Evolutionary conservation across 1,140 invertebrate species (phyloP).

Genomic region (Parapsyche elsis): DNA sequence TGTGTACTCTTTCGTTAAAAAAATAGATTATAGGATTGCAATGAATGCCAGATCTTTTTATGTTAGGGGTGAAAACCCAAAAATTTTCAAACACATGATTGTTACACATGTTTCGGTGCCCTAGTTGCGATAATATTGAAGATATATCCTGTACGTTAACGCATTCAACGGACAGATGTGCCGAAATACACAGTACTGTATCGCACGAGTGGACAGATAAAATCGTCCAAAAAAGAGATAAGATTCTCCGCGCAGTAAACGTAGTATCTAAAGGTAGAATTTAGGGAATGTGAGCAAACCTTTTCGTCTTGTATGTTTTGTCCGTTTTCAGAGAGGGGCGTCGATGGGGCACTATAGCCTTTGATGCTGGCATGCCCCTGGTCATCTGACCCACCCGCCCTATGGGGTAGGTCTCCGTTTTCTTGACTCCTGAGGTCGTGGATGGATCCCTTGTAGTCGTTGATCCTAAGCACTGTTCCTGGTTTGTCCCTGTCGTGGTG

Average conservation of each 20-base stretch:
- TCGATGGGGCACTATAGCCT: slow-evolving; percentile 71
- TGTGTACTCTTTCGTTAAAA: too few species aligned
- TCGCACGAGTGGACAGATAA: not conserved
- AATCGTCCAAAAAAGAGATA: not conserved
- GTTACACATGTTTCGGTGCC: too few species aligned
- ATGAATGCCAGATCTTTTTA: too few species aligned
- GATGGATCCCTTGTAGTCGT: slow-evolving; percentile 64
- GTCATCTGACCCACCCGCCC: slow-evolving; percentile 62
- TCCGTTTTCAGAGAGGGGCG: slow-evolving; percentile 72
- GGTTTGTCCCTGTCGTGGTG: slow-evolving; percentile 67
- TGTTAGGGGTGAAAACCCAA: too few species aligned
- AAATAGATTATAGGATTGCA: too few species aligned
- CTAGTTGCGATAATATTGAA: not conserved
- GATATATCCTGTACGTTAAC: not conserved
- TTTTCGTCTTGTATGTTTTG: slow-evolving; percentile 71
- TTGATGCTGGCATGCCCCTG: slow-evolving; percentile 61
- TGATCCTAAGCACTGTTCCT: slow-evolving; percentile 63
- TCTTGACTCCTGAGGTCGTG: slow-evolving; percentile 66
- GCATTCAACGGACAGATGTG: not conserved
- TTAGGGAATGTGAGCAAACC: slow-evolving; percentile 59
- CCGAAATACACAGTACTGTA: not conserved
- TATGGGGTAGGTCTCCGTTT: slow-evolving; percentile 61
- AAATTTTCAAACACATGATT: too few species aligned
- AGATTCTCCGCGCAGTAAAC: not conserved
- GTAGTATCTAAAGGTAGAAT: not conserved